Base-by-base conservation (phyloP, 2,888 invertebrate genomes). In the Microctonus brassicae region DNA sequence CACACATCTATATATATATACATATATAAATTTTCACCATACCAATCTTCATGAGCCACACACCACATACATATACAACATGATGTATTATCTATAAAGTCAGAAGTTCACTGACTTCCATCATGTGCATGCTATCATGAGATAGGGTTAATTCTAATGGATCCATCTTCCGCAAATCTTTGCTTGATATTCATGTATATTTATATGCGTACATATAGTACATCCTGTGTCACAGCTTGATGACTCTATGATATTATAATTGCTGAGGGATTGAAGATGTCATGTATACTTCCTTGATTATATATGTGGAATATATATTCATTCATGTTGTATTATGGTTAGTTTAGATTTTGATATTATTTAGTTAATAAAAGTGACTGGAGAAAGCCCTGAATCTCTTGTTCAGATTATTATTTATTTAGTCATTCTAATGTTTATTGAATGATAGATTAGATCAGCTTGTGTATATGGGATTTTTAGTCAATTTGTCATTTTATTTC, bases 111-210 rank as follows among this genome's bases (percentile, higher is more conserved):
- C 11, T 13, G 13, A 4, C 11, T 7, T 17, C 70, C 7, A 5
- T 29, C 7, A 7, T 68, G 69, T 71, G 17, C 34, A 68, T 64
- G 67, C 39, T 47, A 62, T 42, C 61, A 61, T 42, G 58, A 42
- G 33, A 57, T 42, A 47, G 68, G 70, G 70, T 69, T 74, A 69
- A 72, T 74, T 74, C 70, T 74, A 72, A 74, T 74, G 74, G 74
- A 74, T 74, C n/a, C 72, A 67, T 67, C 67, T 66, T 70, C 60
- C 22, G 42, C 52, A 52, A 57, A 26, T 24, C 26, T 29, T 57
- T 11, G 24, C 17, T 52, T 33, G 10, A 52, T 29, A 47, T 29
- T 13, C 55, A 62, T 64, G 53, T 68, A 52, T 22, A 58, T 47
- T n/a, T n/a, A n/a, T n/a, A n/a, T n/a, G n/a, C n/a, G n/a, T n/a